Evolutionary conservation across 2,113 vertebrate genomes (phyloP), one percentile per base, ranked within the genome.

Genomic region (Strix aluco): DNA sequence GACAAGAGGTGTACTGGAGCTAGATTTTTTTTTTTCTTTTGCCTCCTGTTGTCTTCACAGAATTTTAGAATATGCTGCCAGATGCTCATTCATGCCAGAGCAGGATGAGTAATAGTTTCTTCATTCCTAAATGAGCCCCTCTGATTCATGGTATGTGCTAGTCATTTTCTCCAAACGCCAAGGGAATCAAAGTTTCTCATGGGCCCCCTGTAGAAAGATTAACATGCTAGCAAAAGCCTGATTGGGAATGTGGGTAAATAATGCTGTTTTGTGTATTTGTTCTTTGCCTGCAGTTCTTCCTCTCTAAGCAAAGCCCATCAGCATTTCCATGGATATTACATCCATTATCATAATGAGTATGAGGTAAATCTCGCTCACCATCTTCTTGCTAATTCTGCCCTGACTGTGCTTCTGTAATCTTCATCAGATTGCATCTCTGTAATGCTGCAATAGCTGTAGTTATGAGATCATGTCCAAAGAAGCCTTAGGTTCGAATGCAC

Each of bases 41-140:
- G 94, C 94, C 96, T 97, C 96, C 94, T 95, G 92, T 97, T 97
- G 96, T 93, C 95, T 96, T 92, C 93, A 90, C 67, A 91, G 91
- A 81, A 96, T 91, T 95, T 88, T 6, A 73, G 95, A 91, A 73
- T 63, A 87, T 23, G 78, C 94, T 94, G 86, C 95, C 96, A 96
- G 96, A 87, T 97, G 96, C 97, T 96, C 92, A 55, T 85, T 97
- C 94, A 91, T 83, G 94, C 96, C 96, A 95, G 95, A 95, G 94
- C 87, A 91, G 78, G 81, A 95, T 97, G 97, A 97, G 90, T 94
- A 95, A 96, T 96, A 58, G 92, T 95, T 92, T 90, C 94, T 95
- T 88, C 93, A 62, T 83, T 94, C 93, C 26, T 3, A 96, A 97
- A 95, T 63, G 95, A 97, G 91, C 91, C 73, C 89, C 91, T 92